A percentile compares a stretch with the other conserved stretches of the same genome.
These are phyloP conservation scores for Ctenicera cuprea DNA, from an alignment of 2,888 invertebrate genomes.

Conservation along the genomic window DNA sequence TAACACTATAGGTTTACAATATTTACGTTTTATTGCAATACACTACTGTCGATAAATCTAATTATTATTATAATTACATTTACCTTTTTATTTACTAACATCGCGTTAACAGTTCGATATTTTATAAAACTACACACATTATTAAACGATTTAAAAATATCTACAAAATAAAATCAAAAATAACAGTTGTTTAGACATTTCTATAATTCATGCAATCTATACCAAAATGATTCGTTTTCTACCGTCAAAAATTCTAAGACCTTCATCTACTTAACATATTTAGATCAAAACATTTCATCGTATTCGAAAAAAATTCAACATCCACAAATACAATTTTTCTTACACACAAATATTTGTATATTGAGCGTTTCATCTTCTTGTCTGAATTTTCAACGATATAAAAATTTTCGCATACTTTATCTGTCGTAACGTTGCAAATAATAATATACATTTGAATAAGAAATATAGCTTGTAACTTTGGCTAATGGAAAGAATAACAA, in stretches of 20 bases:
- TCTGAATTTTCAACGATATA: too few relatives aligned
- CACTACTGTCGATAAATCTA: conserved; percentile 1
- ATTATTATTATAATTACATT: conserved; percentile 9
- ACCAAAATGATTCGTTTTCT: background rate
- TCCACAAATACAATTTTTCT: background rate
- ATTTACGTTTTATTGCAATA: conserved; percentile 25
- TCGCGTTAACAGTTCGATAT: conserved; percentile 23
- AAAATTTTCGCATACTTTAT: too few relatives aligned
- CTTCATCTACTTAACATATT: background rate
- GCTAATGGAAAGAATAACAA: too few relatives aligned
- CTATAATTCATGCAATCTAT: background rate
- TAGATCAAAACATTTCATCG: background rate
- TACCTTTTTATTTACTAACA: background rate
- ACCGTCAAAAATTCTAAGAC: background rate
- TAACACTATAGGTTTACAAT: background rate
- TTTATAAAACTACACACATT: conserved; percentile 17
- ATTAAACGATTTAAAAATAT: conserved; percentile 17
- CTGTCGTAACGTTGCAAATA: too few relatives aligned
- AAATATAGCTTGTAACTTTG: too few relatives aligned
- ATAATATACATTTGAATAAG: too few relatives aligned
- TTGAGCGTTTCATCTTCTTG: background rate
- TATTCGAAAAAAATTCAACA: background rate
- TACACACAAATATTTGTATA: background rate
- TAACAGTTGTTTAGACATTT: conserved; percentile 1
- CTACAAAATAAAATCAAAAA: background rate